Evolutionary conservation across 2,797 vertebrate genomes (phyloP).

Genomic region (Tapirus indicus): DNA sequence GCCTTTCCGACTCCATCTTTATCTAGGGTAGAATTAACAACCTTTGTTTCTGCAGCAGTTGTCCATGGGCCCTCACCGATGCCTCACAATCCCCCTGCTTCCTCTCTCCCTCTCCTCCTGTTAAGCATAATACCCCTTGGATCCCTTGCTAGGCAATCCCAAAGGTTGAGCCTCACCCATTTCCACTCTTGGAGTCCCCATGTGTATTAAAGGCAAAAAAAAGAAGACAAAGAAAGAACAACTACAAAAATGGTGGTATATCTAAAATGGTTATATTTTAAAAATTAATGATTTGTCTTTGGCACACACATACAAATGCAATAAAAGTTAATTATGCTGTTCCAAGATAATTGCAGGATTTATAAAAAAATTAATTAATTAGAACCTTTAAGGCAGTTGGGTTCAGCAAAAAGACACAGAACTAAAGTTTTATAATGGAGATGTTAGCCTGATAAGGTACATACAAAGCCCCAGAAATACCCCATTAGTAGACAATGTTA

Average conservation of each 20-base stretch:
- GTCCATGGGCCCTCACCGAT: not conserved
- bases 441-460: not conserved
- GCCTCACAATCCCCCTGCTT: not conserved
- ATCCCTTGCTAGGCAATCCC: not conserved
- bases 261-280: slow-evolving; percentile 27
- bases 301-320: not conserved
- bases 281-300: slow-evolving; percentile 30
- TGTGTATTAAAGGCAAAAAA: not conserved
- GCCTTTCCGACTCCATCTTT: not conserved
- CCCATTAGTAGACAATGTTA: not conserved
- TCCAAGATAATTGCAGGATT: not conserved
- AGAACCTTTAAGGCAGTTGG: not conserved
- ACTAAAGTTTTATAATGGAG: not conserved
- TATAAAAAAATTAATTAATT: slow-evolving; percentile 26
- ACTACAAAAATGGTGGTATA: not conserved
- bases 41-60: not conserved
- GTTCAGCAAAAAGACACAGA: not conserved
- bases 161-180: not conserved
- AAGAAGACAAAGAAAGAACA: not conserved
- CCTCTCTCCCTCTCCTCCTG: not conserved
- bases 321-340: slow-evolving; percentile 3
- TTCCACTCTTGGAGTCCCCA: not conserved
- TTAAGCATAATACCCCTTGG: not conserved
- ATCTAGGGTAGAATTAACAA: not conserved
- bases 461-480: not conserved